Conservation (phyloP, 2,797 vertebrate species). For the Fratercula arctica region DNA sequence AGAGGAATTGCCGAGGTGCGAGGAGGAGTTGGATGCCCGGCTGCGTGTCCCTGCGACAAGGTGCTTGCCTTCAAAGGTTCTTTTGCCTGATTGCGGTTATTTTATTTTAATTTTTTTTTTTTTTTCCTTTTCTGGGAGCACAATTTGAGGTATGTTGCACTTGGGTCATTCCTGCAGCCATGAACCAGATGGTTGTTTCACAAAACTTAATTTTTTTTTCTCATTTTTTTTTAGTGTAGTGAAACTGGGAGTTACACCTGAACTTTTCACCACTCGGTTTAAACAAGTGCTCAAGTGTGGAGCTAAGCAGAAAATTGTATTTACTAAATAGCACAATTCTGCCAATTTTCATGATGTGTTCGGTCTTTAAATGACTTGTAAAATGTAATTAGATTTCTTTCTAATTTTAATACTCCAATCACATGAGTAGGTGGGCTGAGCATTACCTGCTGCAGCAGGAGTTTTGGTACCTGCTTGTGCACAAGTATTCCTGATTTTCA, state of each 20-base stretch:
- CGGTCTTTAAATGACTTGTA: background rate
- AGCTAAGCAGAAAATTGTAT: background rate
- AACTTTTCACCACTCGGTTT: background rate
- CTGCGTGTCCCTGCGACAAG: fast-evolving
- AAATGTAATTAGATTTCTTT: background rate
- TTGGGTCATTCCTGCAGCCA: background rate
- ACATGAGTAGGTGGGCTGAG: background rate
- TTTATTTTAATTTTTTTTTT: background rate
- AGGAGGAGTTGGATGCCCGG: background rate
- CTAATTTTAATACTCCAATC: background rate
- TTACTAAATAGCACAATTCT: background rate
- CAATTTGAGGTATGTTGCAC: background rate
- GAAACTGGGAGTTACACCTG: background rate
- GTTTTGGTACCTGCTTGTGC: background rate
- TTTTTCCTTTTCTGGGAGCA: background rate
- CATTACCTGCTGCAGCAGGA: background rate
- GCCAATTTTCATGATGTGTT: background rate
- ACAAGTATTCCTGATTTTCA: background rate
- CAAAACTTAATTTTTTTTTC: background rate
- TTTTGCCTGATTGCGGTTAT: background rate
- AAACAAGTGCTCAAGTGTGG: background rate
- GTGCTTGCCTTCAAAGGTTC: background rate
- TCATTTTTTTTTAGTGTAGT: background rate
- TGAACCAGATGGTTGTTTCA: background rate
- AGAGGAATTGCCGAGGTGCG: background rate